Conservation (phyloP, 2,113 vertebrate genomes). For the Beaufortia kweichowensis region DNA sequence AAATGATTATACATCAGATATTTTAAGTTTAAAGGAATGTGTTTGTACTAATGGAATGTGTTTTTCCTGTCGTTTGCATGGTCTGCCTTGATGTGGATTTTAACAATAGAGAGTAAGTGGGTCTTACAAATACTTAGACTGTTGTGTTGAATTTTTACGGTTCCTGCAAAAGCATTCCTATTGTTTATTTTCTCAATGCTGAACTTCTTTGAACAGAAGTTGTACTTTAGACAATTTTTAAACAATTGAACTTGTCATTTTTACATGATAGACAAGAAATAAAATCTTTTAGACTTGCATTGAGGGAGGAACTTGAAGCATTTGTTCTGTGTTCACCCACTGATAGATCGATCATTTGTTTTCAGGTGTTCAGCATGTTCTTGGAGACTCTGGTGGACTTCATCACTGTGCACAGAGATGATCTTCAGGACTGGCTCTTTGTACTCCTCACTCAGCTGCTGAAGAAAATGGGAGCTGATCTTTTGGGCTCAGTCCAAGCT, state of each 20-base stretch:
- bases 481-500: conserved; percentile 95
- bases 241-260: too few relatives aligned
- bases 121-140: conserved; percentile 46
- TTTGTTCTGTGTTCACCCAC: neutral
- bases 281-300: too few relatives aligned
- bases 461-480: conserved; percentile 98
- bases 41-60: conserved; percentile 42
- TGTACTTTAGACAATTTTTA: too few relatives aligned
- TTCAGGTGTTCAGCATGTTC: conserved; percentile 98
- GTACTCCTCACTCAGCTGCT: conserved; percentile 95
- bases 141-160: neutral
- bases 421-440: conserved; percentile 98
- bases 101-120: conserved; percentile 99
- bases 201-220: too few relatives aligned
- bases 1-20: neutral
- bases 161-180: neutral
- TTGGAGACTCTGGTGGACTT: conserved; percentile 98
- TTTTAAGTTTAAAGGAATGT: neutral
- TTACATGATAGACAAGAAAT: too few relatives aligned
- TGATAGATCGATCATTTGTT: conserved; percentile 6
- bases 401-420: conserved; percentile 92
- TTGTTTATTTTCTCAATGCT: too few relatives aligned
- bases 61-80: conserved; percentile 84
- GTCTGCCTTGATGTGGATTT: conserved; percentile 90
- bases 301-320: too few relatives aligned